Evolutionary conservation across 2,797 vertebrate genomes (phyloP).

Genomic region (Phrynocephalus vlangalii): DNA sequence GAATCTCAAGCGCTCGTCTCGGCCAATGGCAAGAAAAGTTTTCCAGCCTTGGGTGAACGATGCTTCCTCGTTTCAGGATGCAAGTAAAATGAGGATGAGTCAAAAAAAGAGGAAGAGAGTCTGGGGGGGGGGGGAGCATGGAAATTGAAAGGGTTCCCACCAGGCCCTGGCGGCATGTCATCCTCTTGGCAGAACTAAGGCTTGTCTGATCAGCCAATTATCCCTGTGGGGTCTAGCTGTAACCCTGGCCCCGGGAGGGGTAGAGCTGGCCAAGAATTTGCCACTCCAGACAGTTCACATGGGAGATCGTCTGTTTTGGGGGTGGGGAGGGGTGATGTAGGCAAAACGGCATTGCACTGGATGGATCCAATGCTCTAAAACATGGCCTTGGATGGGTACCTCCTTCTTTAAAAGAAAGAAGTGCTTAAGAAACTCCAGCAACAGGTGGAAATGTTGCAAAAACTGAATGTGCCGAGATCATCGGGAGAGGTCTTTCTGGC

Average conservation of each 20-base stretch:
- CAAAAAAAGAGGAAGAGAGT: not conserved
- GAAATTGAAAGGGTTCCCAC: not conserved
- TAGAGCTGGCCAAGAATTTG: not conserved
- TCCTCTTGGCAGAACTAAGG: not conserved
- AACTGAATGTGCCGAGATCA: too few relatives aligned
- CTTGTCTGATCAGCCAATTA: not conserved
- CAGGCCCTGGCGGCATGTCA: not conserved
- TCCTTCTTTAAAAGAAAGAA: too few relatives aligned
- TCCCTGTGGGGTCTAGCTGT: not conserved
- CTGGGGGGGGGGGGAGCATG: not conserved
- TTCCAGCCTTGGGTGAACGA: not conserved
- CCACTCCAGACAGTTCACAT: not conserved
- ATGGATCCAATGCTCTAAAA: too few relatives aligned
- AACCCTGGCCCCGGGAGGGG: not conserved
- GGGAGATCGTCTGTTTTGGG: not conserved
- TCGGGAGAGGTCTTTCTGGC: too few relatives aligned
- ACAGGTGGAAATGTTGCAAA: too few relatives aligned
- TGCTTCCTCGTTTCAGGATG: not conserved
- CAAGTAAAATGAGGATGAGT: constrained; percentile 4
- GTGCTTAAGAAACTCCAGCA: too few relatives aligned
- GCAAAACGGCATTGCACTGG: too few relatives aligned
- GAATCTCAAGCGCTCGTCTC: too few relatives aligned
- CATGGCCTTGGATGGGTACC: too few relatives aligned
- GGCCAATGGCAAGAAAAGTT: too few relatives aligned
- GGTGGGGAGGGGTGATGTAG: too few relatives aligned